Base-by-base conservation (phyloP, 2,113 vertebrate species). In the Ptychochromis oligacanthus region DNA sequence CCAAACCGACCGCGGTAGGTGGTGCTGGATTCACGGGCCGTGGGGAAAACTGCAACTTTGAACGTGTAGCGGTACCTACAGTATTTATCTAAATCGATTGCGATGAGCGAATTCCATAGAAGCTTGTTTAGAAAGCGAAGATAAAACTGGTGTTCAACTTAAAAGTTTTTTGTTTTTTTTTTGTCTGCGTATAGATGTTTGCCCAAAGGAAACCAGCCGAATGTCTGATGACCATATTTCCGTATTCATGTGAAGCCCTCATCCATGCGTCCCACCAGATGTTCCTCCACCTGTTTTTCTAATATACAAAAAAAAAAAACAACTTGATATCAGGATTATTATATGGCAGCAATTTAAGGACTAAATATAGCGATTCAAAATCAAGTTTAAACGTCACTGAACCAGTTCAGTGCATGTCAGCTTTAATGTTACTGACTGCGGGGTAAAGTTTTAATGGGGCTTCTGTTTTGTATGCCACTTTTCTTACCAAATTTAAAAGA, bases 11-110 rank as follows among this genome's bases (percentile, higher is more conserved):
- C 6, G 67, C 60, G 22, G 26, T 18, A 31, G 17, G 38, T 11
- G 2, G 6, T 56, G 91, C 0, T 78, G 49, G 1, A 17, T 94
- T 93, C 81, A 90, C 0, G 60, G 43, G 1, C 78, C 17, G 58
- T 88, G 4, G 75, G 79, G 3, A 82, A 88, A 55, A 22, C 11
- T 5, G 15, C 5, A 1, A 54, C 2, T 34, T 15, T 72, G 26
- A 36, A 52, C 17, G 46, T n/a, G 26, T 54, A 54, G 46, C 46
- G 46, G 67, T 34, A 18, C 2, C 17, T 72, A 36, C 36, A 36
- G 67, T 54, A 49, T 54, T 43, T 64, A 40, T 72, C 18, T 18
- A 54, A 31, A 0, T 7, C 49, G 17, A 72, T 46, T 34, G 67
- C 67, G 31, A 72, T n/a, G 46, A 54, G 49, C 0, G 3, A 52